phyloP scores from a whole-genome alignment of 1,140 invertebrate genomes.

The Panulirus ornatus region DNA sequence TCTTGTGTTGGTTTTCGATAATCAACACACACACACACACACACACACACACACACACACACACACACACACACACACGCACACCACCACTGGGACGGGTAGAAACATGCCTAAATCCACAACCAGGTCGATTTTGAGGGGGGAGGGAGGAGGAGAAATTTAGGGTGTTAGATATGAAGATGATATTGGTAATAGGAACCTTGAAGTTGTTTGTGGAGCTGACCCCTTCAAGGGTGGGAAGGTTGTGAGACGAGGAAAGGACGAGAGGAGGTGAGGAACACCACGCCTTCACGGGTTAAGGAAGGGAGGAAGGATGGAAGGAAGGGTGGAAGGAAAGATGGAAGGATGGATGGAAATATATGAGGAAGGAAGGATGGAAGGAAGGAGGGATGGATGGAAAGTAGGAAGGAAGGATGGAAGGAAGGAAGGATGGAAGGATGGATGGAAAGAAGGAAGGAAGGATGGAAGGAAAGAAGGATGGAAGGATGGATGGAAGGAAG shows the following conservation, averaged over 20 bases:
- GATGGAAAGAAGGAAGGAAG: conserved; percentile 14
- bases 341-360: not conserved
- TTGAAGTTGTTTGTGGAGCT: too few species aligned
- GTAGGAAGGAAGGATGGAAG: conserved; percentile 6
- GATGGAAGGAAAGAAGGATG: not conserved
- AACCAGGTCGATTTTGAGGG: not conserved
- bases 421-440: conserved; percentile 8
- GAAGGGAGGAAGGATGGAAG: not conserved
- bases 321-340: conserved; percentile 4
- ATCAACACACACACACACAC: too few species aligned
- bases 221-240: too few species aligned
- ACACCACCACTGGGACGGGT: too few species aligned
- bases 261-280: not conserved
- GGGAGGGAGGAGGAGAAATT: not conserved
- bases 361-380: not conserved
- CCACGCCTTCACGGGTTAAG: not conserved
- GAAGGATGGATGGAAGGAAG: not conserved
- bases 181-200: too few species aligned
- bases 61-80: too few species aligned
- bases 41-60: too few species aligned
- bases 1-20: too few species aligned
- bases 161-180: too few species aligned
- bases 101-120: too few species aligned
- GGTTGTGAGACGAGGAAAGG: not conserved
- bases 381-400: conserved; percentile 11